Evolutionary conservation across 2,113 vertebrate genomes (phyloP).

Genomic region (Bungarus multicinctus): DNA sequence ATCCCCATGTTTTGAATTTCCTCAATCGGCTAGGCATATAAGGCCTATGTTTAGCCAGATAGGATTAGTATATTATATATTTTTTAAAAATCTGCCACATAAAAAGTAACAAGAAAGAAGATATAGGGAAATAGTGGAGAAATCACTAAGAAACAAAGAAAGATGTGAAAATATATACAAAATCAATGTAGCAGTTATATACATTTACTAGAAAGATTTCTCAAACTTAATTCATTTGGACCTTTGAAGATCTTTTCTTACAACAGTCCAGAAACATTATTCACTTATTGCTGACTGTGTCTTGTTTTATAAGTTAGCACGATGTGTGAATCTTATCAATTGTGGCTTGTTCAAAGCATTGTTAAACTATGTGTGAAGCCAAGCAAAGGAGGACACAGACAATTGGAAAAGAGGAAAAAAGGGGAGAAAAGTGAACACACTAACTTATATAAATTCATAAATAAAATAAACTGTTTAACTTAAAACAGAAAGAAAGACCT

Average conservation of each 20-base stretch:
- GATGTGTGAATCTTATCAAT: neutral
- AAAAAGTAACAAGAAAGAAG: neutral
- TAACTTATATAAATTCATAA: no score
- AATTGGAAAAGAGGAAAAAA: neutral
- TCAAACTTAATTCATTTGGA: neutral
- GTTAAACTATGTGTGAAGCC: neutral
- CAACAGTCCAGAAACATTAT: neutral
- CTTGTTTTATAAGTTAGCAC: neutral
- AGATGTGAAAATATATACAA: neutral
- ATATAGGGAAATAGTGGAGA: neutral
- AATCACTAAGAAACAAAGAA: neutral
- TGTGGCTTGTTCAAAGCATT: neutral
- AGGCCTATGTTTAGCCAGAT: neutral
- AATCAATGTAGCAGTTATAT: no score
- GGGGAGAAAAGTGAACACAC: neutral
- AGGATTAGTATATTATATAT: neutral
- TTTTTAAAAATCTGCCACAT: neutral
- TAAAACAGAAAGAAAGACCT: neutral
- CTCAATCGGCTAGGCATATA: neutral
- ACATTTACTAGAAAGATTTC: neutral
- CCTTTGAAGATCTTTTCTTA: neutral
- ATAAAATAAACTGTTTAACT: neutral
- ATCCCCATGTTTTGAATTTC: no score
- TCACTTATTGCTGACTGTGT: neutral
- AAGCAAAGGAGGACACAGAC: neutral